Percentiles rank a stretch among this genome's conserved stretches.
These are phyloP conservation scores for Lepidotrigona ventralis DNA, from an alignment of 1,140 invertebrate species.

Conservation along the genomic window DNA sequence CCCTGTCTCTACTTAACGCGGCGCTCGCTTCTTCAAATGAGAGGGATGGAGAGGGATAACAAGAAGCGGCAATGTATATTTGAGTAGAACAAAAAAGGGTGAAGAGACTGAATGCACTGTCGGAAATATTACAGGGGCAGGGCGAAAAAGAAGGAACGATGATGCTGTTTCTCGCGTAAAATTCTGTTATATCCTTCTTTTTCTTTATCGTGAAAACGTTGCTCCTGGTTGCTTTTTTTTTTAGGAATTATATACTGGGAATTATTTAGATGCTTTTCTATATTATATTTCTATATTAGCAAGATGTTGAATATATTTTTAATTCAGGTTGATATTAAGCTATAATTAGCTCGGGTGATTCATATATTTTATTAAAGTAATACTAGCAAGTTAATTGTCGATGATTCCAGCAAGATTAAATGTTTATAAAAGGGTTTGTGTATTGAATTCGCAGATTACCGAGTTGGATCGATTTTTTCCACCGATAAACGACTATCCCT, in stretches of 20 bases:
- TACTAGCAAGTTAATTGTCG: no score
- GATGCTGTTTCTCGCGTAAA: background rate
- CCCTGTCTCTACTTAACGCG: constrained; percentile 58
- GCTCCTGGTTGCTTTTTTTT: background rate
- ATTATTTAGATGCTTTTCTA: background rate
- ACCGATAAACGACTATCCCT: no score
- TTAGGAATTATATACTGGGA: no score
- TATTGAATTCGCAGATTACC: no score
- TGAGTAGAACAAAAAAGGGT: background rate
- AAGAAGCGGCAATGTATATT: constrained; percentile 20
- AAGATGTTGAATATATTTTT: no score
- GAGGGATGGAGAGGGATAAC: constrained; percentile 19
- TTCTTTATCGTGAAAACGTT: background rate
- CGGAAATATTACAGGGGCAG: background rate
- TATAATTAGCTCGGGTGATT: no score
- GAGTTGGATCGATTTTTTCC: no score
- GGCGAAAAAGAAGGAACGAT: background rate
- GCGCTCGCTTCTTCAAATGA: constrained; percentile 57
- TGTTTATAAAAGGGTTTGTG: no score
- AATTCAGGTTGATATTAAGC: no score
- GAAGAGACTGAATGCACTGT: background rate
- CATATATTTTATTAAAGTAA: no score
- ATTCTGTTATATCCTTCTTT: background rate
- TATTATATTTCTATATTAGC: no score
- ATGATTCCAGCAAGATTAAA: no score